phyloP scores from a whole-genome alignment of 2,113 vertebrate species.

The Tursiops truncatus region DNA sequence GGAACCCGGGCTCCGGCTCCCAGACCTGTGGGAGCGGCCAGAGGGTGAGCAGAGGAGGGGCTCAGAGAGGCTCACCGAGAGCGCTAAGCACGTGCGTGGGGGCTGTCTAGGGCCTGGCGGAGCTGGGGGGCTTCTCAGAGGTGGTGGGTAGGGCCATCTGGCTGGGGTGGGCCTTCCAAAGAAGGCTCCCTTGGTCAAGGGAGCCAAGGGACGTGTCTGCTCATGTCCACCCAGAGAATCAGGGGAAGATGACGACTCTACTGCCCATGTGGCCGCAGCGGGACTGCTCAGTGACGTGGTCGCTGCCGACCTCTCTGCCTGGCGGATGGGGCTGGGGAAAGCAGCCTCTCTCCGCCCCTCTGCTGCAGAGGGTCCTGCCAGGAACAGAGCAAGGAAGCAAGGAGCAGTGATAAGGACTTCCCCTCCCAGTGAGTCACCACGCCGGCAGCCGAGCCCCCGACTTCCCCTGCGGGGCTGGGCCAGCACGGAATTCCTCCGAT shows the following conservation, averaged over 20 bases:
- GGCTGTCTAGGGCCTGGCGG: neutral
- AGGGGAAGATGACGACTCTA: fast-evolving
- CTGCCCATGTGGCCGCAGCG: neutral
- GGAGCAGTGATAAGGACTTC: neutral
- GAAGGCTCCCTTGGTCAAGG: neutral
- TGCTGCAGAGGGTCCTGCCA: neutral
- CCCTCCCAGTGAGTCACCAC: slow-evolving; percentile 47
- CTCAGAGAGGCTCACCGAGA: no score
- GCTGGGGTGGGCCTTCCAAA: neutral
- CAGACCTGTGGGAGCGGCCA: neutral
- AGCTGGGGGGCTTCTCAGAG: neutral
- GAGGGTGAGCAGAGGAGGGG: neutral
- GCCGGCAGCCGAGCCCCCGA: neutral
- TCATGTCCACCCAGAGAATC: neutral
- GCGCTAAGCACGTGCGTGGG: fast-evolving
- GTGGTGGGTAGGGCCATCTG: neutral
- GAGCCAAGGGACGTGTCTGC: neutral
- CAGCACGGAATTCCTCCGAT: neutral
- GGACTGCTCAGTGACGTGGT: no score
- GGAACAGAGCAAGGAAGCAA: slow-evolving; percentile 48
- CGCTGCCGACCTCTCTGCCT: neutral
- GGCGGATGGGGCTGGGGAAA: neutral
- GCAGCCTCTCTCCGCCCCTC: neutral
- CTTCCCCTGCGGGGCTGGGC: neutral
- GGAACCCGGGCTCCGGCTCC: neutral